Evolutionary conservation across 2,797 vertebrate genomes (phyloP).

Genomic region (Varecia variegata): DNA sequence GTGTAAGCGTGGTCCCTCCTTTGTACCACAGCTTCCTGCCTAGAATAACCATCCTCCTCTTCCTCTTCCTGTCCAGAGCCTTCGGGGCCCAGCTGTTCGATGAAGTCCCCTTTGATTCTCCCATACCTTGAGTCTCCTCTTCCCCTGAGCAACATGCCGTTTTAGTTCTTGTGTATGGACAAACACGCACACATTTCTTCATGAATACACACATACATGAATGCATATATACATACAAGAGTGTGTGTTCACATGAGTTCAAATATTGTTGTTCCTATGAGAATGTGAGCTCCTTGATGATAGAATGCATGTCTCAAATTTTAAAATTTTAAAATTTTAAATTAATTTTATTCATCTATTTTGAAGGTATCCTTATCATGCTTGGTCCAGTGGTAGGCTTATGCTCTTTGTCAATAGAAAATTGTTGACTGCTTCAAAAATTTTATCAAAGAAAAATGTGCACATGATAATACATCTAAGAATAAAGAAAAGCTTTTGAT

Average conservation of each 20-base stretch:
- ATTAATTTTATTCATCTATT: background rate
- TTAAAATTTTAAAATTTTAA: background rate
- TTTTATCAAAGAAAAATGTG: background rate
- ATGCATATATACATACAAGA: background rate
- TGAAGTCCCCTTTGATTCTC: background rate
- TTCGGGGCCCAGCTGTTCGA: background rate
- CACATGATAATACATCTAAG: background rate
- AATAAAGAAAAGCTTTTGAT: background rate
- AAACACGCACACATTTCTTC: background rate
- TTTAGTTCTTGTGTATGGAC: background rate
- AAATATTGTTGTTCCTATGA: background rate
- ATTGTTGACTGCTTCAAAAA: background rate
- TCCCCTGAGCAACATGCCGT: background rate
- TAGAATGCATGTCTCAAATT: background rate
- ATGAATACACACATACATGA: background rate
- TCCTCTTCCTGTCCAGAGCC: background rate
- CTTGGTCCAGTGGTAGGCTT: background rate
- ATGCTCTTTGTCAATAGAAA: background rate
- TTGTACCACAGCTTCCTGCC: background rate
- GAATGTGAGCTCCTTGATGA: background rate
- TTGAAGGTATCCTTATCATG: background rate
- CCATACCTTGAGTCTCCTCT: background rate
- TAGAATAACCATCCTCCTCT: background rate
- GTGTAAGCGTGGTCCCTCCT: background rate
- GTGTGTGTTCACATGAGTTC: background rate